Percentiles rank a stretch among this genome's conserved stretches.
These are phyloP conservation scores for Zaprionus ornatus DNA, from an alignment of 1,140 invertebrate species.

Conservation along the genomic window DNA sequence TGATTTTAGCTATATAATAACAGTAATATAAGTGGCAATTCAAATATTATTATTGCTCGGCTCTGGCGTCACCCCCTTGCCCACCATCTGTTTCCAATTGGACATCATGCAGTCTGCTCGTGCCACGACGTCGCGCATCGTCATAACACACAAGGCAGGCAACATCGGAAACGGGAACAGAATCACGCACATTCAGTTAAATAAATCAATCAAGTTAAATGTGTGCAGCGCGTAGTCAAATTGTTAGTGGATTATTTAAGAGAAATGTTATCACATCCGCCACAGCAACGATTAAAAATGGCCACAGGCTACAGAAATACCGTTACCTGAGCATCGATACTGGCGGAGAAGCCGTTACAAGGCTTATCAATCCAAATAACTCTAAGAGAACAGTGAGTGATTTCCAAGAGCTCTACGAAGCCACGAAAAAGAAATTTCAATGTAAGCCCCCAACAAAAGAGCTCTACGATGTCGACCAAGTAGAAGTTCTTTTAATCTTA, in stretches of 20 bases:
- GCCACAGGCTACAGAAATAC: slow-evolving; percentile 10
- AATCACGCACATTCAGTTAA: slow-evolving; percentile 51
- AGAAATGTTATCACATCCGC: slow-evolving; percentile 49
- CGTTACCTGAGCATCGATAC: slow-evolving; percentile 39
- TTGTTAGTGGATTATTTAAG: slow-evolving; percentile 53
- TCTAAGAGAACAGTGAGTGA: slow-evolving; percentile 63
- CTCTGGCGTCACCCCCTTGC: not conserved
- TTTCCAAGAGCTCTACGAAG: slow-evolving; percentile 83
- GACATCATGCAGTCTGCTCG: slow-evolving; percentile 41
- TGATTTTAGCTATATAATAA: not conserved
- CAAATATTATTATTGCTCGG: not conserved
- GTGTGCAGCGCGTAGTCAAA: slow-evolving; percentile 62
- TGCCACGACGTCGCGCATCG: not conserved
- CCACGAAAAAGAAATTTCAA: slow-evolving; percentile 84
- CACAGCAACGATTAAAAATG: slow-evolving; percentile 8
- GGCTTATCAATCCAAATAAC: slow-evolving; percentile 25
- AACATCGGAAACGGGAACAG: slow-evolving; percentile 14
- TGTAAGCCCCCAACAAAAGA: slow-evolving; percentile 80
- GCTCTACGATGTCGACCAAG: slow-evolving; percentile 1
- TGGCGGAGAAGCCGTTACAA: slow-evolving; percentile 55
- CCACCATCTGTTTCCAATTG: slow-evolving; percentile 4
- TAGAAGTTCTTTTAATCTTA: slow-evolving; percentile 3
- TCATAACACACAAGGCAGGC: slow-evolving; percentile 51
- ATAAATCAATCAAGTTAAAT: slow-evolving; percentile 58
- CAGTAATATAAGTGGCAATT: not conserved